These are phyloP conservation scores for Lymantria monacha DNA, from an alignment of 2,888 invertebrate species.

Conservation along the genomic window DNA sequence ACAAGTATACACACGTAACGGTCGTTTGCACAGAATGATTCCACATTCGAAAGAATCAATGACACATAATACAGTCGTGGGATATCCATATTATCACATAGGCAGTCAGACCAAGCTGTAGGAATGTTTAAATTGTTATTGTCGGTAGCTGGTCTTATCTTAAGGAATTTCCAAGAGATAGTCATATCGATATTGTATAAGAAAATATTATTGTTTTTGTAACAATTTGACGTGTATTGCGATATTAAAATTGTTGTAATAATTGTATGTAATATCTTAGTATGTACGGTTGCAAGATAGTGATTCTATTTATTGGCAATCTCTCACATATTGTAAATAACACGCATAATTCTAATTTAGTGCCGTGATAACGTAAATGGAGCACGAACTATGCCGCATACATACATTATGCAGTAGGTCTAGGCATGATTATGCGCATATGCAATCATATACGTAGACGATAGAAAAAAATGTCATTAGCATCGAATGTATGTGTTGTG, in stretches of 20 bases:
- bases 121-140: background rate
- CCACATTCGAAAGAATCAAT: slow-evolving; percentile 31
- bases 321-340: slow-evolving; percentile 52
- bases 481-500: slow-evolving; percentile 32
- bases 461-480: slow-evolving; percentile 68
- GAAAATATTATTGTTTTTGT: background rate
- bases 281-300: background rate
- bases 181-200: background rate
- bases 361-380: slow-evolving; percentile 74
- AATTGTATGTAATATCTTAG: background rate
- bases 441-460: slow-evolving; percentile 58
- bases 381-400: slow-evolving; percentile 72
- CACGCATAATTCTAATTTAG: slow-evolving; percentile 61
- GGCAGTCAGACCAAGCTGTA: background rate
- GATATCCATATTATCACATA: slow-evolving; percentile 2
- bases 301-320: slow-evolving; percentile 42
- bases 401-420: slow-evolving; percentile 47
- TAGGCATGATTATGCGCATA: slow-evolving; percentile 56
- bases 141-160: background rate
- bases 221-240: background rate
- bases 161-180: background rate
- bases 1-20: slow-evolving; percentile 29
- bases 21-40: slow-evolving; percentile 43
- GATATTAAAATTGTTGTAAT: background rate
- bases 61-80: slow-evolving; percentile 16